These are phyloP conservation scores for Megalonaias nervosa DNA, from an alignment of 1,140 invertebrate species.

Conservation along the genomic window DNA sequence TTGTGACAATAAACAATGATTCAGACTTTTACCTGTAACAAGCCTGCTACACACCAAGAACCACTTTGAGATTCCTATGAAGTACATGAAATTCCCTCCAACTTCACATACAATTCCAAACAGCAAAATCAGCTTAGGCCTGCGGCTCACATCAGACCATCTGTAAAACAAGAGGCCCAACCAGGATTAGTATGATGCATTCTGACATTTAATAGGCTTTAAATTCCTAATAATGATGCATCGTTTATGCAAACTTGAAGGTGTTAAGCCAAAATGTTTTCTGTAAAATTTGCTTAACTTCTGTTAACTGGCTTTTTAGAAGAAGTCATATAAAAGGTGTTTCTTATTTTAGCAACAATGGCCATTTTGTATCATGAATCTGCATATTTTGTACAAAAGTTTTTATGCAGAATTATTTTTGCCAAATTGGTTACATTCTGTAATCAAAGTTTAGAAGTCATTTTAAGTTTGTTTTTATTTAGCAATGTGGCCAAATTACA, in stretches of 20 bases:
- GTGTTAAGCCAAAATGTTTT: no score
- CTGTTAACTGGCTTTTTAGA: neutral
- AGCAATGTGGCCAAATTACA: no score
- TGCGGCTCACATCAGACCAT: constrained; percentile 52
- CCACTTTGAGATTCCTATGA: constrained; percentile 64
- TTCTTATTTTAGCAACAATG: no score
- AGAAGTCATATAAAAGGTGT: neutral
- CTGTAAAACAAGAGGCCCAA: constrained; percentile 40
- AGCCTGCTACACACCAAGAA: constrained; percentile 65
- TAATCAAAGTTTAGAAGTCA: no score
- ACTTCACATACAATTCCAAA: constrained; percentile 63
- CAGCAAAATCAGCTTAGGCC: constrained; percentile 59
- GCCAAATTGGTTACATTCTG: neutral
- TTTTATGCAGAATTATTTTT: neutral
- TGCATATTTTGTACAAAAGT: neutral
- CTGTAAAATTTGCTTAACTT: no score
- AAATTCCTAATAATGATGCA: neutral
- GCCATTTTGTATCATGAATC: no score
- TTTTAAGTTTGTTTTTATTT: no score
- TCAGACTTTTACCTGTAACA: constrained; percentile 54
- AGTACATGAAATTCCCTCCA: constrained; percentile 67
- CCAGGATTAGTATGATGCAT: neutral
- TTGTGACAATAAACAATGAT: no score
- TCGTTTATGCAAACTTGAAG: neutral
- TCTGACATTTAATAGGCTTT: neutral